phyloP scores from a whole-genome alignment of 2,113 vertebrate species.

The Thermophis baileyi region DNA sequence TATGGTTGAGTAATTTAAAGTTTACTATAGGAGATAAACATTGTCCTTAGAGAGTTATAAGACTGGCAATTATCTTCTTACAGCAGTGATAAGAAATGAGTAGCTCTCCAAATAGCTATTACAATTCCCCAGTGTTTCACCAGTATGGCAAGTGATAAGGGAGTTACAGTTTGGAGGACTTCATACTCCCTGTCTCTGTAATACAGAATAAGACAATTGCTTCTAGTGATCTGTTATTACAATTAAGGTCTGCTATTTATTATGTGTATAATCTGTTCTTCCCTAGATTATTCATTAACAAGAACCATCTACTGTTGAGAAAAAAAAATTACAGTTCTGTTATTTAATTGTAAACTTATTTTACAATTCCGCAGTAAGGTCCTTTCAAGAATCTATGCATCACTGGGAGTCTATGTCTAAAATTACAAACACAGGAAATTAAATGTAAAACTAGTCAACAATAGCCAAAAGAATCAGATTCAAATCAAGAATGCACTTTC shows the following conservation, averaged over 20 bases:
- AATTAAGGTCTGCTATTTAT: background rate
- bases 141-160: background rate
- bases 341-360: slow-evolving; percentile 61
- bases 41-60: background rate
- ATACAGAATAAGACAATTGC: background rate
- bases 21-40: background rate
- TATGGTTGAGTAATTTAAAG: background rate
- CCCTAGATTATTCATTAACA: background rate
- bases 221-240: background rate
- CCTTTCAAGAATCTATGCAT: slow-evolving; percentile 60
- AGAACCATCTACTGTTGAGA: slow-evolving; percentile 51
- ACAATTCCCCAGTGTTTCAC: background rate
- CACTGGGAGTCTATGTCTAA: slow-evolving; percentile 52
- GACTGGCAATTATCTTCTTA: background rate
- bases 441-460: slow-evolving; percentile 65
- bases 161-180: background rate
- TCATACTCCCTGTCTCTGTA: background rate
- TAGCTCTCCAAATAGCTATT: background rate
- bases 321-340: slow-evolving; percentile 60
- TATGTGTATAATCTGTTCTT: background rate
- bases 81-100: background rate
- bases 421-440: slow-evolving; percentile 70
- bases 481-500: slow-evolving; percentile 39
- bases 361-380: slow-evolving; percentile 62
- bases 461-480: slow-evolving; percentile 54